Base-by-base conservation (phyloP, 2,113 vertebrate species). In the Amblyornis subalaris region DNA sequence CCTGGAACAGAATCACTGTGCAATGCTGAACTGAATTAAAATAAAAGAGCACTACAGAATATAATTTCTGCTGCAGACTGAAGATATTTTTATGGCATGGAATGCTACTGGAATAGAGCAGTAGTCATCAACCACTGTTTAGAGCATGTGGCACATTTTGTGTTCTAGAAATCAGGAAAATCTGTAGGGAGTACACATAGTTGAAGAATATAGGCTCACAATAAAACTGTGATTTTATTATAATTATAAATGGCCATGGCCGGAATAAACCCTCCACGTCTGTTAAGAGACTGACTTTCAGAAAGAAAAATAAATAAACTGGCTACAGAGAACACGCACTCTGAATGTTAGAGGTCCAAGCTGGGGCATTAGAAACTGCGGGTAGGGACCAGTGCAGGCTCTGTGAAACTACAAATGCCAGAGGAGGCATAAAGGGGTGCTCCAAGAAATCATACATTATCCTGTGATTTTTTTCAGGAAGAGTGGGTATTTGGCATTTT, bases 1-100 rank as follows among this genome's bases (percentile, higher is more conserved):
- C 54, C 22, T 48, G 93, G 66, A 96, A 91, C 51, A 83, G 74
- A 94, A 74, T 93, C 67, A 77, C 78, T 83, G 54, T 70, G 78
- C 42, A 70, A 40, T 14, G 7, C 60, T 6, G 60, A 95, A 50
- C 57, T 77, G 95, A 90, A 94, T 87, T 74, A 83, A 92, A 95
- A 89, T 72, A 91, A 78, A 81, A 83, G 7, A 85, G 24, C 55
- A 51, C 78, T 76, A 82, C 67, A 79, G 38, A 91, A 88, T 76
- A 82, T 79, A 0, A 85, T 90, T 95, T 96, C 67, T 94, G 26
- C 33, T 82, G 80, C 44, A 78, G 72, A 44, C 48, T 55, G 35
- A 79, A 92, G 87, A 47, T 26, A 91, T 89, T 91, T 94, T 87
- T 91, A 71, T 82, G 57, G 40, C 71, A 64, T 36, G 31, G 38